These are phyloP conservation scores for Chelonus formosanus DNA, from an alignment of 2,888 invertebrate genomes.

Conservation along the genomic window DNA sequence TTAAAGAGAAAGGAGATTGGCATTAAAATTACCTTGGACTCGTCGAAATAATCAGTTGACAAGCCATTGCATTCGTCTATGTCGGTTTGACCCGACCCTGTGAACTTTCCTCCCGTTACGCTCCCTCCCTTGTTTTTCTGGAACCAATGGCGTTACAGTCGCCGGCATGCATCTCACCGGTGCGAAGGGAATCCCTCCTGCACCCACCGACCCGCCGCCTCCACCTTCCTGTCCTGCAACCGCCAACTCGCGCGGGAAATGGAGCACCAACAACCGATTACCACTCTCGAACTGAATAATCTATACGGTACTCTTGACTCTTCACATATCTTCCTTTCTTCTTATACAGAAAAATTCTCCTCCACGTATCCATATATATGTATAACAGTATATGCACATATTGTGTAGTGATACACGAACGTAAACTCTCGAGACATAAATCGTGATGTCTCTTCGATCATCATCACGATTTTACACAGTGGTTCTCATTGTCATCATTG, in stretches of 20 bases:
- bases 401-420: constrained; percentile 10
- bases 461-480: constrained; percentile 22
- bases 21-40: constrained; percentile 28
- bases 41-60: constrained; percentile 28
- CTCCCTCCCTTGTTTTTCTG: constrained; percentile 13
- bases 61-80: constrained; percentile 42
- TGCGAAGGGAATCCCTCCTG: constrained; percentile 47
- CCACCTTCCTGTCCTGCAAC: constrained; percentile 32
- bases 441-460: constrained; percentile 25
- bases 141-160: constrained; percentile 5
- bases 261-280: constrained; percentile 49
- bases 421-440: constrained; percentile 27
- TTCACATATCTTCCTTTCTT: constrained; percentile 27
- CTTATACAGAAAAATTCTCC: constrained; percentile 13
- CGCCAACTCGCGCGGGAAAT: constrained; percentile 56
- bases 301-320: constrained; percentile 34
- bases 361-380: constrained; percentile 22
- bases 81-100: constrained; percentile 57
- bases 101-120: constrained; percentile 51
- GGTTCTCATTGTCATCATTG: constrained; percentile 12
- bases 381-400: constrained; percentile 17
- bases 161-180: constrained; percentile 20
- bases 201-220: constrained; percentile 16
- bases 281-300: constrained; percentile 40
- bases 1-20: constrained; percentile 26